phyloP scores from a whole-genome alignment of 2,888 invertebrate genomes.

The Brachylomia viminalis region DNA sequence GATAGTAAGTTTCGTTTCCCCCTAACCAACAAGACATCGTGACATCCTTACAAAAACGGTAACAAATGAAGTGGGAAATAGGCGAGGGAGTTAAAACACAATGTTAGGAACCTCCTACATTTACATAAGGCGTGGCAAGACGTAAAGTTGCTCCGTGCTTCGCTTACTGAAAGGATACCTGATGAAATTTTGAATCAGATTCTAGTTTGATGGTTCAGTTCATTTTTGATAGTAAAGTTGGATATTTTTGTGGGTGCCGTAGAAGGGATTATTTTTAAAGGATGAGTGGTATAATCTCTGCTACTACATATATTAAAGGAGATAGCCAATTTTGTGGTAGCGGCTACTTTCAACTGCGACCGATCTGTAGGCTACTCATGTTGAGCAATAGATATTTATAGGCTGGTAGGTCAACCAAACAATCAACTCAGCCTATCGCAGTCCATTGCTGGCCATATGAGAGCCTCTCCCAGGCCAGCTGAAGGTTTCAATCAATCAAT shows the following conservation, averaged over 20 bases:
- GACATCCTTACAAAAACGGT: slow-evolving; percentile 50
- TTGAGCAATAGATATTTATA: not conserved
- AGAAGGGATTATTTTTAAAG: slow-evolving; percentile 7
- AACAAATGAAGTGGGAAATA: slow-evolving; percentile 71
- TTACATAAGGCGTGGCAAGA: slow-evolving; percentile 74
- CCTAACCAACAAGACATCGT: slow-evolving; percentile 22
- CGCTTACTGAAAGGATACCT: slow-evolving; percentile 71
- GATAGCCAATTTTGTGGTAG: too few relatives aligned
- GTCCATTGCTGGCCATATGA: too few relatives aligned
- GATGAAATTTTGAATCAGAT: slow-evolving; percentile 75
- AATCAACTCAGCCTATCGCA: too few relatives aligned
- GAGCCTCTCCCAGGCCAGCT: too few relatives aligned
- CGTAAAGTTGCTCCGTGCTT: slow-evolving; percentile 73
- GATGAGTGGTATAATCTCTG: not conserved
- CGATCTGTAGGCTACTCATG: too few relatives aligned
- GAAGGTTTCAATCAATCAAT: too few relatives aligned
- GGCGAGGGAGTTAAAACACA: slow-evolving; percentile 70
- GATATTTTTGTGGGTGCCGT: not conserved
- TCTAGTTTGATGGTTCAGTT: slow-evolving; percentile 42
- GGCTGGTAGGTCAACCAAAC: too few relatives aligned
- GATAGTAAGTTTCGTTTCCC: not conserved
- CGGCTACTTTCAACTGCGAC: too few relatives aligned
- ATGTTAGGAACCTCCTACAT: slow-evolving; percentile 70
- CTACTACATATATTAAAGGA: not conserved
- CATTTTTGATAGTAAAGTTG: slow-evolving; percentile 32